Evolutionary conservation across 2,113 vertebrate species (phyloP).

Genomic region (Gopherus flavomarginatus): DNA sequence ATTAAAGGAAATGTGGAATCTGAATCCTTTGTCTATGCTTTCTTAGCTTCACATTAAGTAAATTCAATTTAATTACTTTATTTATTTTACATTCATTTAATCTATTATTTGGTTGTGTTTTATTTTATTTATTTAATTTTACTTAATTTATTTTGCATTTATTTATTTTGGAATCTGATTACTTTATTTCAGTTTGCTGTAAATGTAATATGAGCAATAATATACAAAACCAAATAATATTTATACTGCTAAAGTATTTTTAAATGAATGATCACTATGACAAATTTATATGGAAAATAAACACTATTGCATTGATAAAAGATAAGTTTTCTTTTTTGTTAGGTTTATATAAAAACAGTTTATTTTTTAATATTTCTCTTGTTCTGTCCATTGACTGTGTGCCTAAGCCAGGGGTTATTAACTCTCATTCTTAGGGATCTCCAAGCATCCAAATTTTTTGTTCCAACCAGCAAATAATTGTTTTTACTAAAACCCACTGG

Average conservation of each 20-base stretch:
- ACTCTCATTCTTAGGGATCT: not conserved
- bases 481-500: not conserved
- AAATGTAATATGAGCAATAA: not conserved
- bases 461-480: not conserved
- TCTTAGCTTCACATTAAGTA: not conserved
- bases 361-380: not conserved
- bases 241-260: not conserved
- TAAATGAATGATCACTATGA: not conserved
- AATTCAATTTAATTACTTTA: not conserved
- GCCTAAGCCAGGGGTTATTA: not conserved
- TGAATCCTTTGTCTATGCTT: not conserved
- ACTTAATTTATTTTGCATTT: not conserved
- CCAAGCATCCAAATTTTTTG: not conserved
- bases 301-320: not conserved
- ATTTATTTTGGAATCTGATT: not conserved
- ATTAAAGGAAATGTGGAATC: not conserved
- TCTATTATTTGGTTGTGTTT: not conserved
- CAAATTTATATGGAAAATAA: not conserved
- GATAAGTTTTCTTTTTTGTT: not conserved
- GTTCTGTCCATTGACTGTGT: not conserved
- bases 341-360: not conserved
- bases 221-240: not conserved
- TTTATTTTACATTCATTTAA: not conserved
- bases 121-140: not conserved
- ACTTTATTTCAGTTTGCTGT: not conserved